Percentiles rank a stretch among this genome's conserved stretches.
Evolutionary conservation across 2,113 vertebrate genomes (phyloP).

Genomic region (Oncorhynchus mykiss): DNA sequence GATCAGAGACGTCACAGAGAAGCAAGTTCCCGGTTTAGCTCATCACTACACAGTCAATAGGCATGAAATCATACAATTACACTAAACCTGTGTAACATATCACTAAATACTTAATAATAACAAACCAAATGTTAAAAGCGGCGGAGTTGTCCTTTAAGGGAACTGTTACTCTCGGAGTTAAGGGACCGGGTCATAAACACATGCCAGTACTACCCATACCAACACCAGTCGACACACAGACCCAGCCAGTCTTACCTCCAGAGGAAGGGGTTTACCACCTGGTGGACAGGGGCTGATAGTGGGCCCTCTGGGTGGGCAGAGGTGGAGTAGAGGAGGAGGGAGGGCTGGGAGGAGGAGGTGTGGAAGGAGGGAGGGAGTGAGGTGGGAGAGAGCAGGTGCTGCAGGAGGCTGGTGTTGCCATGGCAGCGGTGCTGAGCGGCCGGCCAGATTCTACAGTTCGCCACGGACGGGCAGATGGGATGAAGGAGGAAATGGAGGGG

Average conservation of each 20-base stretch:
- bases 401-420: constrained; percentile 89
- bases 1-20: too few relatives aligned
- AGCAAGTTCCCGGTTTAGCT: too few relatives aligned
- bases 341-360: constrained; percentile 31
- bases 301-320: constrained; percentile 75
- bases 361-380: constrained; percentile 66
- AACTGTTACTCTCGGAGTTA: too few relatives aligned
- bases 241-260: constrained; percentile 87
- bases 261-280: constrained; percentile 80
- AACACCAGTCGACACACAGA: neutral
- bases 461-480: constrained; percentile 34
- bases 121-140: too few relatives aligned
- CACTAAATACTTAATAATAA: too few relatives aligned
- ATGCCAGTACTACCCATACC: constrained; percentile 1
- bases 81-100: too few relatives aligned
- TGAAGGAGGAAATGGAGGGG: neutral
- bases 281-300: constrained; percentile 82
- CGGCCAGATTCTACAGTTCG: constrained; percentile 89
- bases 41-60: too few relatives aligned
- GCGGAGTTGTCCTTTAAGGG: too few relatives aligned
- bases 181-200: neutral
- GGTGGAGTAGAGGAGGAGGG: constrained; percentile 63
- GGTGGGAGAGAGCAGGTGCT: constrained; percentile 84
- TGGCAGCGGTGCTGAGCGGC: constrained; percentile 86
- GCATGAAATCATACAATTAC: too few relatives aligned